Percentiles rank a stretch among this genome's conserved stretches.
Evolutionary conservation across 1,140 invertebrate species (phyloP).

Genomic region (Papilio machaon): DNA sequence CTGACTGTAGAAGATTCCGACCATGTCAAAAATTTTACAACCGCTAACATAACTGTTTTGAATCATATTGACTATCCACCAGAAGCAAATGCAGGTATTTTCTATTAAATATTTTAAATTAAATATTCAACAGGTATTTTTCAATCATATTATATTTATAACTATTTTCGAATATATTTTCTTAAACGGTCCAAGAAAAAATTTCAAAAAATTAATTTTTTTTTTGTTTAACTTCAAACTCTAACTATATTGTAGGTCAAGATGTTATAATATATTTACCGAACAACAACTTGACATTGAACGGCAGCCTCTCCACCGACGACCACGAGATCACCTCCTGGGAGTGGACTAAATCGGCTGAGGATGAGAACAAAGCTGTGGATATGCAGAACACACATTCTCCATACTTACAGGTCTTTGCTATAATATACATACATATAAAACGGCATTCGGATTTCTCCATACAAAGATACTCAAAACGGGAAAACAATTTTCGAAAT

Average conservation of each 20-base stretch:
- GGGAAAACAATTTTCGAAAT: too few species aligned
- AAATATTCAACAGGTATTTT: too few species aligned
- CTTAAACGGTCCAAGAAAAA: too few species aligned
- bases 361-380: slow-evolving; percentile 93
- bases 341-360: slow-evolving; percentile 96
- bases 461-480: neutral
- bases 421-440: neutral
- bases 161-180: neutral
- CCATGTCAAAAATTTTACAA: slow-evolving; percentile 92
- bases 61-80: slow-evolving; percentile 97
- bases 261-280: slow-evolving; percentile 95
- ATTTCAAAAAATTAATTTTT: slow-evolving; percentile 1
- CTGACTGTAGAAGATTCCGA: slow-evolving; percentile 96
- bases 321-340: slow-evolving; percentile 96
- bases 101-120: too few species aligned
- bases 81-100: slow-evolving; percentile 91
- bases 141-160: neutral
- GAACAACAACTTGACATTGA: slow-evolving; percentile 93
- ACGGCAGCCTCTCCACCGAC: slow-evolving; percentile 95
- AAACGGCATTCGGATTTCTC: neutral
- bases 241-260: slow-evolving; percentile 83
- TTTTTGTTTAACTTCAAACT: neutral
- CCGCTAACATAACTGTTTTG: slow-evolving; percentile 94
- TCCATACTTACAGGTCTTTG: slow-evolving; percentile 87
- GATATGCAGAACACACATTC: slow-evolving; percentile 97